Evolutionary conservation across 2,113 vertebrate genomes (phyloP).

Genomic region (Rhizomys pruinosus): DNA sequence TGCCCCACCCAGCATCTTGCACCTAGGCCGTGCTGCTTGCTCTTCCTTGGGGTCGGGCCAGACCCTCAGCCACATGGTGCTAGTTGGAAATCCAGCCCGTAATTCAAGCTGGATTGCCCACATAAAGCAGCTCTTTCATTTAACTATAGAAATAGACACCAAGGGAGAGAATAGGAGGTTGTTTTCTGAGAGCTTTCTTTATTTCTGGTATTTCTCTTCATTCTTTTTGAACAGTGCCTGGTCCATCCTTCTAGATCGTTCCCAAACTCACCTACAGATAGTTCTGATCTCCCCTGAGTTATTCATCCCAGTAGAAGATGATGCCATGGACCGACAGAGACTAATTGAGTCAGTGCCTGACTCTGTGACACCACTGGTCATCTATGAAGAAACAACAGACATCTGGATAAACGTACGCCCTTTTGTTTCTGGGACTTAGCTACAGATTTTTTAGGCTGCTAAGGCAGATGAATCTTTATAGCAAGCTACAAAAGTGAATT

Average conservation of each 20-base stretch:
- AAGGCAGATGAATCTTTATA: constrained; percentile 37
- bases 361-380: constrained; percentile 87
- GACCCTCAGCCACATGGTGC: no score
- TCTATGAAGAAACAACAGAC: constrained; percentile 92
- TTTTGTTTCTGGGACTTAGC: constrained; percentile 48
- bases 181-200: constrained; percentile 76
- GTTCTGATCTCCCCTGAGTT: constrained; percentile 89
- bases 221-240: constrained; percentile 86
- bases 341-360: constrained; percentile 88
- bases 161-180: not conserved
- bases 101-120: no score
- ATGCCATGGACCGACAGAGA: constrained; percentile 88
- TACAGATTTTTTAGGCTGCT: constrained; percentile 48
- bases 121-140: constrained; percentile 33
- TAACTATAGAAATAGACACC: constrained; percentile 47
- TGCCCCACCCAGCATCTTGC: no score
- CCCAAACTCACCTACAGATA: constrained; percentile 90
- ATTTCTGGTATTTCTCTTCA: constrained; percentile 69
- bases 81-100: no score
- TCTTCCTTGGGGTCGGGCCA: no score
- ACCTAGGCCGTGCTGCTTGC: no score
- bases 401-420: constrained; percentile 91
- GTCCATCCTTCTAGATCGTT: constrained; percentile 90
- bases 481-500: constrained; percentile 27
- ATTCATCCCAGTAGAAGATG: constrained; percentile 89